A percentile compares a stretch with the other conserved stretches of the same genome.
Evolutionary conservation across 2,113 vertebrate genomes (phyloP).

Genomic region (Leiothrix lutea): DNA sequence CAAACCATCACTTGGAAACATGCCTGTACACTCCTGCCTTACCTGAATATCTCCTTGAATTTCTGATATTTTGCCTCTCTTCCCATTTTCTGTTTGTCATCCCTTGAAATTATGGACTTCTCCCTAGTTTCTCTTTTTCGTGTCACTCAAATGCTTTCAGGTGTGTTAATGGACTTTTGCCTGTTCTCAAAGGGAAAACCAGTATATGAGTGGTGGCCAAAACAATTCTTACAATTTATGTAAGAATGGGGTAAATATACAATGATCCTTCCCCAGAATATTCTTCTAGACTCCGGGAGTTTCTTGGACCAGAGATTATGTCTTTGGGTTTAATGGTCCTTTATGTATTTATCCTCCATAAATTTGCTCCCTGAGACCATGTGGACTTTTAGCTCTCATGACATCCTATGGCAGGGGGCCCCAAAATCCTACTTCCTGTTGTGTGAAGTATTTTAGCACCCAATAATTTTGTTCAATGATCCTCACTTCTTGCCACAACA

Average conservation of each 20-base stretch:
- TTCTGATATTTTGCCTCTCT: neutral
- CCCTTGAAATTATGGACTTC: neutral
- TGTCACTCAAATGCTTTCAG: neutral
- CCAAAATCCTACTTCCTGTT: neutral
- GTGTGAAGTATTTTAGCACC: neutral
- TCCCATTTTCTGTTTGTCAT: neutral
- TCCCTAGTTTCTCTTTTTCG: neutral
- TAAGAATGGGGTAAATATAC: neutral
- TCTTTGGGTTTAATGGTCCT: neutral
- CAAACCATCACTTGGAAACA: rapidly evolving
- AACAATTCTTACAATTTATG: neutral
- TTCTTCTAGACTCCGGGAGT: neutral
- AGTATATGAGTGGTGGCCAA: neutral
- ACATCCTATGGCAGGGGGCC: neutral
- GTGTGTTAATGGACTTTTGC: neutral
- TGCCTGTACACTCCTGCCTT: neutral
- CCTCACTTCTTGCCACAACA: neutral
- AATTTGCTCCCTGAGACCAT: neutral
- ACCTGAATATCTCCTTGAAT: neutral
- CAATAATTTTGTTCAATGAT: neutral
- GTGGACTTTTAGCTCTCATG: neutral
- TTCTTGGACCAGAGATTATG: neutral
- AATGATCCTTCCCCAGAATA: neutral
- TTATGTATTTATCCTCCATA: neutral
- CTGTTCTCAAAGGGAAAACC: neutral